Base-by-base conservation (phyloP, 2,888 invertebrate species). In the Lapara coniferarum region DNA sequence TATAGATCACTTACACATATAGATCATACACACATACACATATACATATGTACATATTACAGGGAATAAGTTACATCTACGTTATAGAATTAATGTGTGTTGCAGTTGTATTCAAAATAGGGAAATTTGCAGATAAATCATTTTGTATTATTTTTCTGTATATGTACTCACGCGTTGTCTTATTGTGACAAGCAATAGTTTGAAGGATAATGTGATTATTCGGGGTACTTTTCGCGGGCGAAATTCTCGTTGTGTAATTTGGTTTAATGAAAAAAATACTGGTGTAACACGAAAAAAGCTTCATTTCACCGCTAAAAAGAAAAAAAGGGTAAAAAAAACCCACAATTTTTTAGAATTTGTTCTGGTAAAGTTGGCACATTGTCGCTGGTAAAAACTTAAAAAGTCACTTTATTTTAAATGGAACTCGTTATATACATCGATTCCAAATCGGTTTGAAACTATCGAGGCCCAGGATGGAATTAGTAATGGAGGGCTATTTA, bases 41-140 rank as follows among this genome's bases (percentile, higher is more conserved):
- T 25, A 25, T 25, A 0, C 2, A 25, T 2, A 25, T 2, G 25
- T 25, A 25, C 25, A 25, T 25, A 56, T 13, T 19, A 30, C 10
- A 7, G 56, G 46, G 63, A 63, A 63, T 16, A 13, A 63, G 49
- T 49, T 63, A 63, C 63, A 63, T 19, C 19, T 63, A 46, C 49
- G 19, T 63, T 46, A 46, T 13, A 16, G 16, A 63, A 49, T 63
- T 63, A 12, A 46, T 63, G 63, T 63, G 46, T 63, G 63, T 49
- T 63, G 63, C 49, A 19, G 63, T 63, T 10, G 13, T 49, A 19
- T 63, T 49, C 12, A 49, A 49, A 25, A 46, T 59, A 5, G 12
- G 46, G 4, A 12, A 4, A 19, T 63, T 63, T 19, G 16, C 16
- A 55, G 10, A 53, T 53, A 51, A 51, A 14, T 1, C 13, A 1